Evolutionary conservation across 2,113 vertebrate genomes (phyloP).

Genomic region (Dolichotis patagonum): DNA sequence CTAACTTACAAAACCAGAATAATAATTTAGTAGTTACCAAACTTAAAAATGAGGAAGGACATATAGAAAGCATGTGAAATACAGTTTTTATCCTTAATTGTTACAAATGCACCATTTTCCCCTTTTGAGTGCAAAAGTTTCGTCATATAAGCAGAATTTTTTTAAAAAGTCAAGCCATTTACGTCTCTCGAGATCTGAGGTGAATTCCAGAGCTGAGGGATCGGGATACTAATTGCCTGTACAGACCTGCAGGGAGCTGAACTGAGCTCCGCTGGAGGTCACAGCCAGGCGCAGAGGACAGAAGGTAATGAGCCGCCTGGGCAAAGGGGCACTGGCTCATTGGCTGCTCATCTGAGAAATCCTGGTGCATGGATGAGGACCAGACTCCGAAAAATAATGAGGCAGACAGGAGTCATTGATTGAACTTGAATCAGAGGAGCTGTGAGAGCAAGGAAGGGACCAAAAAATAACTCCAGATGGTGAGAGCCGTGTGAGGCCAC

Average conservation of each 20-base stretch:
- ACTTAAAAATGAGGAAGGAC: neutral
- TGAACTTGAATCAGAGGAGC: conserved; percentile 9
- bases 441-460: conserved; percentile 22
- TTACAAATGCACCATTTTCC: neutral
- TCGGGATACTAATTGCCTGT: conserved; percentile 61
- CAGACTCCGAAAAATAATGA: conserved; percentile 49
- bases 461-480: conserved; percentile 21
- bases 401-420: neutral
- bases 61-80: neutral
- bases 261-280: conserved; percentile 24
- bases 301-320: conserved; percentile 60
- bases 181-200: neutral
- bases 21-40: conserved; percentile 36
- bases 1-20: conserved; percentile 14
- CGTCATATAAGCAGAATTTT: conserved; percentile 9
- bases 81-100: neutral
- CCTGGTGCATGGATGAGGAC: conserved; percentile 3
- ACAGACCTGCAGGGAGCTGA: conserved; percentile 14
- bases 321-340: conserved; percentile 22
- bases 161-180: neutral
- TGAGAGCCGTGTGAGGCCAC: neutral
- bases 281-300: conserved; percentile 33
- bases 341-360: conserved; percentile 41
- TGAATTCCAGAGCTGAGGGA: conserved; percentile 43
- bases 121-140: conserved; percentile 14